These are phyloP conservation scores for Acleris cristana DNA, from an alignment of 2,888 invertebrate genomes.

Conservation along the genomic window DNA sequence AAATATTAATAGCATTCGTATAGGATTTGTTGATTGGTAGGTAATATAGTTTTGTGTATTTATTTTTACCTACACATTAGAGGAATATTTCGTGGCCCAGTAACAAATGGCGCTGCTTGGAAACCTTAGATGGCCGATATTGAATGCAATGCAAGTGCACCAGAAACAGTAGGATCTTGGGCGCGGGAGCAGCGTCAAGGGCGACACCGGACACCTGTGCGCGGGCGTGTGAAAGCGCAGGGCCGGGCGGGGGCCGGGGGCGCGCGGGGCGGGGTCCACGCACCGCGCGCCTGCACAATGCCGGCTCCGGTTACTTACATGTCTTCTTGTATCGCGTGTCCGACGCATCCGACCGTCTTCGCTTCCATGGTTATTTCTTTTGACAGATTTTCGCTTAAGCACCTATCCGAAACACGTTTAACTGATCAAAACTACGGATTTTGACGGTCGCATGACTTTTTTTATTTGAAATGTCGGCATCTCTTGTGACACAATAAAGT, in stretches of 20 bases:
- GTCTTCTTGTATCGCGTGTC: slow-evolving; percentile 78
- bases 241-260: slow-evolving; percentile 45
- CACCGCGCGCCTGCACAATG: slow-evolving; percentile 79
- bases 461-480: neutral
- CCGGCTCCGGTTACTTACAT: slow-evolving; percentile 78
- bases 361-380: slow-evolving; percentile 68
- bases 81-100: neutral
- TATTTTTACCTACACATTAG: too few relatives aligned
- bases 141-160: slow-evolving; percentile 33
- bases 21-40: too few relatives aligned
- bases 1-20: too few relatives aligned
- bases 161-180: slow-evolving; percentile 58
- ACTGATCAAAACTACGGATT: slow-evolving; percentile 50
- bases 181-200: slow-evolving; percentile 75
- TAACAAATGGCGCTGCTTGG: neutral
- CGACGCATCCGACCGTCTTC: slow-evolving; percentile 57
- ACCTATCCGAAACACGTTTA: slow-evolving; percentile 54
- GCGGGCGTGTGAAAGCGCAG: slow-evolving; percentile 78
- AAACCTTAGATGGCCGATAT: slow-evolving; percentile 9
- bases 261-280: slow-evolving; percentile 59
- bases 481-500: slow-evolving; percentile 1
- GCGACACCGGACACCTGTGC: slow-evolving; percentile 81
- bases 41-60: too few relatives aligned
- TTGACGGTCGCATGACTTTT: neutral
- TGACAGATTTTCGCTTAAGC: slow-evolving; percentile 68